Evolutionary conservation across 2,113 vertebrate genomes (phyloP).

Genomic region (Merops nubicus): DNA sequence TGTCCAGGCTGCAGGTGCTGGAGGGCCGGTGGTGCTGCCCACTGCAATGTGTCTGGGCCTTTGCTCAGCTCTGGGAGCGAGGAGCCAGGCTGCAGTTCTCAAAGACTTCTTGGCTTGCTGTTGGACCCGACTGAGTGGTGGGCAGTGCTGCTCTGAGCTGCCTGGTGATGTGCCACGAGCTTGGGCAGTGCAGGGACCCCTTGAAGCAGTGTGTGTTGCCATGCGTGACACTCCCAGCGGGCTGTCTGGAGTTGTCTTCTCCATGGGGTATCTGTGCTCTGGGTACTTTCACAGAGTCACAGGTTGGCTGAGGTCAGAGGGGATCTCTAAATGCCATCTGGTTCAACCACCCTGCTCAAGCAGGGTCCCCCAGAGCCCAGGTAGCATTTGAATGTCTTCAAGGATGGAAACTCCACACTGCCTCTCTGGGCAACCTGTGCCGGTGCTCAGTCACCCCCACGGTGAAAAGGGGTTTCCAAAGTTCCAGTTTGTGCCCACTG

Average conservation of each 20-base stretch:
- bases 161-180: rapidly evolving
- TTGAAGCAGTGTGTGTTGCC: not conserved
- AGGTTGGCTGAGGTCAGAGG: not conserved
- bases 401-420: not conserved
- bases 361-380: not conserved
- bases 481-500: not conserved
- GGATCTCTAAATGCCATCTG: not conserved
- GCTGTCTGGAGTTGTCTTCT: not conserved
- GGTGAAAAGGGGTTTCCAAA: not conserved
- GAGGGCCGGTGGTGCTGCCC: not conserved
- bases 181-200: not conserved
- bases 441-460: not conserved
- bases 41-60: rapidly evolving
- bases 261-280: not conserved
- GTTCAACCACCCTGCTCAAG: not conserved
- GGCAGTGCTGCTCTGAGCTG: not conserved
- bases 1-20: not conserved
- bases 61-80: not conserved
- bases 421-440: not conserved
- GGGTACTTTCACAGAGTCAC: not conserved
- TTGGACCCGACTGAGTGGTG: rapidly evolving
- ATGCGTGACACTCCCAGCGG: not conserved
- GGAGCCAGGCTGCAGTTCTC: not conserved
- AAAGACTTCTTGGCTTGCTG: not conserved
- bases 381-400: not conserved